Evolutionary conservation across 2,888 invertebrate genomes (phyloP), one percentile per base, ranked within the genome.

Genomic region (Lottia gigantea): DNA sequence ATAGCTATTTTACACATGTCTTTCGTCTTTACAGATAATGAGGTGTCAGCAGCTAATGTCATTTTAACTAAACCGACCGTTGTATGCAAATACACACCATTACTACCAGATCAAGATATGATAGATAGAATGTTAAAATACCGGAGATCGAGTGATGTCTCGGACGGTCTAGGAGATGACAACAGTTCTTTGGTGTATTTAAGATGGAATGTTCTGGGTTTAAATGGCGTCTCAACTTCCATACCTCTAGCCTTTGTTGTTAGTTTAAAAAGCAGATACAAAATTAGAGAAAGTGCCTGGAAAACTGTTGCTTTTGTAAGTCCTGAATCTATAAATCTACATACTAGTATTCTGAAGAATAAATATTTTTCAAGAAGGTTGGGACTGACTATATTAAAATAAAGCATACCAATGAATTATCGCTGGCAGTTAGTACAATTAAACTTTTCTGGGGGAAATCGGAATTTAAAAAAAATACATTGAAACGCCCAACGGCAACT

Each of bases 161-260:
- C 19, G 23, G 55, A 23, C 12, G 11, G 11, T 23, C 11, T 55
- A 12, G 55, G 23, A 12, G 15, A 46, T 14, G n/a, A 46, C 3
- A 45, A 62, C 40, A 63, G 45, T 23, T 55, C 49, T n/a, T 23
- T 71, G 49, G 62, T 71, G 55, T 67, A 67, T 16, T 16, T 71
- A 49, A 46, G 66, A 46, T 71, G 71, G 71, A 71, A 71, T 26
- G 67, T 67, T 16, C 55, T 47, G 23, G 71, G 67, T 61, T 45
- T 64, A 55, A 67, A 66, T 46, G 66, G 66, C 15, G n/a, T 16
- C 6, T 67, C 67, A 25, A 67, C 71, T 14, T 63, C 71, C 2
- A 25, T 67, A 8, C 67, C 71, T 1, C 67, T 71, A 16, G 66
- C 63, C 45, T 71, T 71, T 31, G 45, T 71, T 26, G 11, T 71